These are phyloP conservation scores for Tringa solitaria DNA, from an alignment of 2,113 vertebrate species.

Conservation along the genomic window DNA sequence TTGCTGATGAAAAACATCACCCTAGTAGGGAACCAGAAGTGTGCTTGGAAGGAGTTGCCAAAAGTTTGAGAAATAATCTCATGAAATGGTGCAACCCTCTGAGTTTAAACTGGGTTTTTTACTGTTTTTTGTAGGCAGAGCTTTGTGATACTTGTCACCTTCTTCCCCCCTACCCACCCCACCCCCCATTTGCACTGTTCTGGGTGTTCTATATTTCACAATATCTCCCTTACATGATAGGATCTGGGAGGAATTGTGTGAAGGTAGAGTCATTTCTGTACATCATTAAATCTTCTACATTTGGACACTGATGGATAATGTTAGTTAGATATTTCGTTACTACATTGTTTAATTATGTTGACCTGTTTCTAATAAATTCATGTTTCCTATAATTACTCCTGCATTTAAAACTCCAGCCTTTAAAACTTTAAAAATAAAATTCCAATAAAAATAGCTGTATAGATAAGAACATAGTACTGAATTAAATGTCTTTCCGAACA, in stretches of 20 bases:
- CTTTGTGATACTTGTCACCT: not conserved
- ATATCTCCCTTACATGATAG: accelerated
- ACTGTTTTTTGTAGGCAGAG: not conserved
- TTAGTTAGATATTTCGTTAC: not conserved
- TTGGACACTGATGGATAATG: not conserved
- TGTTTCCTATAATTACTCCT: not conserved
- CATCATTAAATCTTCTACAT: not conserved
- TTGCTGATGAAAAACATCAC: not conserved
- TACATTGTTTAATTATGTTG: not conserved
- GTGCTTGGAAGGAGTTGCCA: not conserved
- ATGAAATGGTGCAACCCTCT: not conserved
- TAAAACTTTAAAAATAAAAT: not conserved
- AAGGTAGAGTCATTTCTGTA: not conserved
- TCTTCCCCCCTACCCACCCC: no score
- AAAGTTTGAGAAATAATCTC: not conserved
- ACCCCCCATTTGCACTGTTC: not conserved
- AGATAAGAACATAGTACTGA: not conserved
- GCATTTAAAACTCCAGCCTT: not conserved
- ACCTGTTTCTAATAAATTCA: not conserved
- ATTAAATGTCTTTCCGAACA: not conserved
- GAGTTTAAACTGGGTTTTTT: not conserved
- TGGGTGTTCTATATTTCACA: not conserved
- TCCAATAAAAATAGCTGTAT: not conserved
- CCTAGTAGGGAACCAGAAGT: not conserved
- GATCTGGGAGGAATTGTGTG: not conserved